Evolutionary conservation across 2,888 invertebrate genomes (phyloP), one percentile per base, ranked within the genome.

Genomic region (Temnothorax unifasciatus): DNA sequence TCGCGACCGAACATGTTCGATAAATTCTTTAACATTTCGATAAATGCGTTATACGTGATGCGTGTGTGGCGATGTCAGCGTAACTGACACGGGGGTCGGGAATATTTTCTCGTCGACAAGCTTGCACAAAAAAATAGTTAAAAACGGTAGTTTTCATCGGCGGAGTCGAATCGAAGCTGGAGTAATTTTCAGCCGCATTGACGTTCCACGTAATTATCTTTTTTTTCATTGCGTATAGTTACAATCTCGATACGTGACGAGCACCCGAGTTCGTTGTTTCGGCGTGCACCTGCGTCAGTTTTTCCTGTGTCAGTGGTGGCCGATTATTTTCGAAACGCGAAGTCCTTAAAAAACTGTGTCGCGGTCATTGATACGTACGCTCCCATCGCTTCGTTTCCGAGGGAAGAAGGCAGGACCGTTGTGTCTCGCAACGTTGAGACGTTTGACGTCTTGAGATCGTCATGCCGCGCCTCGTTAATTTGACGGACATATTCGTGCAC

Each of bases 391-490:
- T 41, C 4, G 41, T 34, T 61, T 21, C 8, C 34, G 59, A 15
- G 41, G 54, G 11, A n/a, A 21, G 25, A 54, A 44, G 8, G 2
- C 13, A 4, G 0, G 6, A 18, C 5, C 2, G 18, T 18, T 44
- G 29, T n/a, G 41, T 18, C 25, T 11, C 8, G 68, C 3, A 25
- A 25, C 41, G 4, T 44, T 18, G 41, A 25, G 38, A 75, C 61
- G 52, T 82, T 83, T 76, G 82, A 86, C 79, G 76, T 85, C 84
- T 81, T 79, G 74, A 81, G 84, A 85, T 85, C 83, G 77, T 69
- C 52, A 61, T 52, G 44, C 77, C 83, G 73, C 69, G 83, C 87
- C 90, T 61, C 47, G 83, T 89, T 91, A 91, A 90, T 91, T 87
- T 86, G 88, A 85, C 89, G 73, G 88, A 90, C 87, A 34, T 34